phyloP scores from a whole-genome alignment of 2,888 invertebrate species.

The Catocala nupta region DNA sequence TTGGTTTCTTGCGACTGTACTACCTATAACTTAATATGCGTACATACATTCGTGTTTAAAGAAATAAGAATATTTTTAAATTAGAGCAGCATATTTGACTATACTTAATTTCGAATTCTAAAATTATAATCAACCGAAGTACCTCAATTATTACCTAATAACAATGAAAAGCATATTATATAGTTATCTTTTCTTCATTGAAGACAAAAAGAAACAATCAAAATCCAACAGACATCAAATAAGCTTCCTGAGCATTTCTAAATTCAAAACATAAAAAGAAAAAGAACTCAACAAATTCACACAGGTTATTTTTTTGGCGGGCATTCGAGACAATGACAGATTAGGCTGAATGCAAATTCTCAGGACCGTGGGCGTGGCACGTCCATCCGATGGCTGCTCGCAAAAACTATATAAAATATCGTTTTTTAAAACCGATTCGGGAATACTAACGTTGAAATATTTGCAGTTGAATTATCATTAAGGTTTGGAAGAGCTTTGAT shows the following conservation, averaged over 20 bases:
- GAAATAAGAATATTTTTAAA: too few species aligned
- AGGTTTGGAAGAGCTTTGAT: neutral
- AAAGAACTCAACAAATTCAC: conserved; percentile 29
- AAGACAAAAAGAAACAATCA: neutral
- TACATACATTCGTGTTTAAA: too few species aligned
- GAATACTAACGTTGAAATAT: conserved; percentile 29
- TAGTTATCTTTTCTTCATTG: neutral
- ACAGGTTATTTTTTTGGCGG: conserved; percentile 44
- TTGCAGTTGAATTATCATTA: conserved; percentile 25
- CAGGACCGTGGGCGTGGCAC: conserved; percentile 72
- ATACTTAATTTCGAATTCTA: too few species aligned
- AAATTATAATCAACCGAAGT: too few species aligned
- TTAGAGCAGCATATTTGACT: too few species aligned
- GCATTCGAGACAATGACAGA: conserved; percentile 76
- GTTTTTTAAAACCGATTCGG: conserved; percentile 54
- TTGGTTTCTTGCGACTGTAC: too few species aligned
- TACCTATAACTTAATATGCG: too few species aligned
- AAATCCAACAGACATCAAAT: neutral
- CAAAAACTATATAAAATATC: conserved; percentile 63
- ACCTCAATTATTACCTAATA: too few species aligned
- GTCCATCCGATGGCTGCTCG: conserved; percentile 52
- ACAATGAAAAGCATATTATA: too few species aligned
- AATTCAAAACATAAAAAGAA: conserved; percentile 27
- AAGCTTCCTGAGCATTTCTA: neutral
- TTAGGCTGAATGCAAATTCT: conserved; percentile 75